These are phyloP conservation scores for Trinectes maculatus DNA, from an alignment of 2,113 vertebrate species.

Conservation along the genomic window DNA sequence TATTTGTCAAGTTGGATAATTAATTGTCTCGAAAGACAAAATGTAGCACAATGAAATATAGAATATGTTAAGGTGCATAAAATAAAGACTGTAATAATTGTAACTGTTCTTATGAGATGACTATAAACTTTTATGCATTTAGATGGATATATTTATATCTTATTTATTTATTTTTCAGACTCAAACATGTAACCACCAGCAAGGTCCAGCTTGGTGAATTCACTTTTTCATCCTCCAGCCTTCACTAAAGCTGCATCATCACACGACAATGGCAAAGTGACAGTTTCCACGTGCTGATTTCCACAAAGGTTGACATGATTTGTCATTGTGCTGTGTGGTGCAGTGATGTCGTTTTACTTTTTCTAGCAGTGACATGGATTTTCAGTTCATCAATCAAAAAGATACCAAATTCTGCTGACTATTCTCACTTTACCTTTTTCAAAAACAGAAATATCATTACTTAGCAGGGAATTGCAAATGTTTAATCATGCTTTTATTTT, in stretches of 20 bases:
- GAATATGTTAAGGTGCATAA: background rate
- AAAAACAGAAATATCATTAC: background rate
- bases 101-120: background rate
- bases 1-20: too few species aligned
- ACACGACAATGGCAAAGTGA: too few species aligned
- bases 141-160: too few species aligned
- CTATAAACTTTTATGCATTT: background rate
- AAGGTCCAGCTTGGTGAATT: background rate
- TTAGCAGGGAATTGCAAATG: background rate
- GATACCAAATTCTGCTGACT: rapidly evolving
- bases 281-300: too few species aligned
- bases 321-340: too few species aligned
- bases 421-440: background rate
- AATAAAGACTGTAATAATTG: background rate
- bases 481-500: background rate
- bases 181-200: conserved; percentile 68
- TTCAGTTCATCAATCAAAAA: background rate
- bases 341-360: background rate
- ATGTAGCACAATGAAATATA: background rate
- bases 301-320: too few species aligned
- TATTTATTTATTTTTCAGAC: conserved; percentile 48
- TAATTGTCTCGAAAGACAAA: too few species aligned
- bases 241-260: background rate
- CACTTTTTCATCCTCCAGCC: background rate
- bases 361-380: background rate